phyloP scores from a whole-genome alignment of 1,140 invertebrate genomes.

The Drosophila malerkotliana region DNA sequence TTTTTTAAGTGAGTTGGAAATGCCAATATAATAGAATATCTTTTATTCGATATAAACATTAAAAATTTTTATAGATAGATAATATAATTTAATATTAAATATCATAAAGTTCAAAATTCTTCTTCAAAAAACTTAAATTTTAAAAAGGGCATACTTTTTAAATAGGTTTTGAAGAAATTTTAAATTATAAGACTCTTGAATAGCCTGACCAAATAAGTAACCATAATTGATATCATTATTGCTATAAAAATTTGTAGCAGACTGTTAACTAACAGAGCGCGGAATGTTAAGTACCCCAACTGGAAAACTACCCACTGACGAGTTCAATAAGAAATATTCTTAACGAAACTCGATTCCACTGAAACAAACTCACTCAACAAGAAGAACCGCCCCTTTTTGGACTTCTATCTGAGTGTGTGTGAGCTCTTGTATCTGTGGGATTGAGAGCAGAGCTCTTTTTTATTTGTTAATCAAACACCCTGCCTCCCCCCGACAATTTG shows the following conservation, averaged over 20 bases:
- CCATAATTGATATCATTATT: constrained; percentile 7
- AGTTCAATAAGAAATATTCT: constrained; percentile 25
- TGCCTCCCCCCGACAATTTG: constrained; percentile 36
- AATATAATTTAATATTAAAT: too few relatives aligned
- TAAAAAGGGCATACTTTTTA: too few relatives aligned
- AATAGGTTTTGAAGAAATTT: too few relatives aligned
- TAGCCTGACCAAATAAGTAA: too few relatives aligned
- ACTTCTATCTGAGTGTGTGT: constrained; percentile 1
- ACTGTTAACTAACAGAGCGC: constrained; percentile 15
- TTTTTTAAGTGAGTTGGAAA: background rate
- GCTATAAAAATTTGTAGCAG: constrained; percentile 23
- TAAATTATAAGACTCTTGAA: too few relatives aligned
- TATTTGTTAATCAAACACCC: constrained; percentile 77
- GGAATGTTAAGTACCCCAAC: constrained; percentile 27
- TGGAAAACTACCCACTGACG: constrained; percentile 33
- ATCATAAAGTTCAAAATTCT: too few relatives aligned
- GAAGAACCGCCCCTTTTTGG: constrained; percentile 20
- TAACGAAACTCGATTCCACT: constrained; percentile 42
- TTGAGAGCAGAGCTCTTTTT: constrained; percentile 63
- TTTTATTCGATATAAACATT: background rate
- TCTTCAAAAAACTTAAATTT: too few relatives aligned
- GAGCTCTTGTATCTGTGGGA: constrained; percentile 5
- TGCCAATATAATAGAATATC: background rate
- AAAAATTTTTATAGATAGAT: too few relatives aligned
- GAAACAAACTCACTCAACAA: constrained; percentile 27